Evolutionary conservation across 2,113 vertebrate species (phyloP), one percentile per base, ranked within the genome.

Genomic region (Leucopsar rothschildi): DNA sequence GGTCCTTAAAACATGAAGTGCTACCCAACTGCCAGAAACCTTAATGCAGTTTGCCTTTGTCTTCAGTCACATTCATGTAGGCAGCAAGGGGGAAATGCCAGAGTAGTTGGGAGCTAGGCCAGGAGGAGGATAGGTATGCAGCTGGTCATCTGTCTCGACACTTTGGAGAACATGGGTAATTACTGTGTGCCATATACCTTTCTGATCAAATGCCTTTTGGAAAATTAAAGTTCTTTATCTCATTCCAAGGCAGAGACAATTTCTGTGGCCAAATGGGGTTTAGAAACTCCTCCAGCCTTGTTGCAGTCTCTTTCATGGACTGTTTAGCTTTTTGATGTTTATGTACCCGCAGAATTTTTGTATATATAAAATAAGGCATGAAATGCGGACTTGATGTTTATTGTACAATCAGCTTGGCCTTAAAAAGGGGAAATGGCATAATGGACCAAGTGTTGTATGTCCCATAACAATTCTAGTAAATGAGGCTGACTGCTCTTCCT

Each of bases 91-190:
- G 94, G 59, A 89, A 86, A 93, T 93, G 94, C 90, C 96, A 97
- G 90, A 89, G 64, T 56, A 37, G 50, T 88, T 92, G 96, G 94
- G 90, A 94, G 50, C 65, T 37, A 9, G 80, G 90, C 97, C 97
- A 97, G 90, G 93, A 93, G 90, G 95, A 93, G 92, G 85, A 50
- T 93, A 90, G 84, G 88, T 73, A 49, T 89, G 86, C 96, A 96
- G 95, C 95, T 97, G 97, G 81, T 91, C 92, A 0, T 89, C 90
- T 79, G 75, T 85, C 78, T 95, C 42, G 0, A 33, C 2, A 22
- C 76, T 85, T 85, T 73, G 49, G 87, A 92, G 88, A 95, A 28
- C 37, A 9, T 18, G 61, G 81, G 84, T 83, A 95, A 95, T 97
- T 85, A 66, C 69, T 61, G 52, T 68, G 60, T 57, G 44, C 88